A percentile compares a stretch with the other conserved stretches of the same genome.
These are phyloP conservation scores for Myripristis jacobus DNA, from an alignment of 2,797 vertebrate species.

Conservation along the genomic window DNA sequence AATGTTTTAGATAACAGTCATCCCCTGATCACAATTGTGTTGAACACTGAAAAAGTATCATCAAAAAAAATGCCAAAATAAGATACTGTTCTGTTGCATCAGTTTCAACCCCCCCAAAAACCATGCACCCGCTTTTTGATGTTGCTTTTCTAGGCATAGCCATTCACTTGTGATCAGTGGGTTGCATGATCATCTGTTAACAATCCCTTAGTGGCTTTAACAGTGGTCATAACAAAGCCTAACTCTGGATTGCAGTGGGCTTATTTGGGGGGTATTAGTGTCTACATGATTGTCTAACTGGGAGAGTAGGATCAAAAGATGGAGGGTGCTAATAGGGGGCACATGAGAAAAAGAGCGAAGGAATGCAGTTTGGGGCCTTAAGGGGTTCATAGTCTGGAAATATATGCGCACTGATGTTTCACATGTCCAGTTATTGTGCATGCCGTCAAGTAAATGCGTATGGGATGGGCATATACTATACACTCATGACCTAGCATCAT, in stretches of 20 bases:
- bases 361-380: conserved; percentile 40
- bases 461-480: too few species aligned
- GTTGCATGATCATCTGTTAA: conserved; percentile 25
- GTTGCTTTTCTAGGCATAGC: conserved; percentile 1
- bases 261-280: conserved; percentile 63
- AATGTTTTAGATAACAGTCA: conserved; percentile 15
- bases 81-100: not conserved
- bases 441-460: conserved; percentile 1
- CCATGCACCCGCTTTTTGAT: not conserved
- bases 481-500: too few species aligned
- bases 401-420: conserved; percentile 28
- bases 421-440: conserved; percentile 21
- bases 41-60: too few species aligned
- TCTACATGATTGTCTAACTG: conserved; percentile 49
- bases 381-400: conserved; percentile 28
- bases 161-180: conserved; percentile 10
- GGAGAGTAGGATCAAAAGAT: conserved; percentile 59
- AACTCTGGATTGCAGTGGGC: not conserved
- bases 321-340: conserved; percentile 62
- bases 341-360: conserved; percentile 59
- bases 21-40: too few species aligned
- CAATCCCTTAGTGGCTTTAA: conserved; percentile 10
- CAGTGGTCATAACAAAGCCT: conserved; percentile 6
- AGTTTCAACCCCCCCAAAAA: not conserved
- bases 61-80: not conserved